Percentiles rank a stretch among this genome's conserved stretches.
phyloP scores from a whole-genome alignment of 1,140 invertebrate species.

The Manduca sexta region DNA sequence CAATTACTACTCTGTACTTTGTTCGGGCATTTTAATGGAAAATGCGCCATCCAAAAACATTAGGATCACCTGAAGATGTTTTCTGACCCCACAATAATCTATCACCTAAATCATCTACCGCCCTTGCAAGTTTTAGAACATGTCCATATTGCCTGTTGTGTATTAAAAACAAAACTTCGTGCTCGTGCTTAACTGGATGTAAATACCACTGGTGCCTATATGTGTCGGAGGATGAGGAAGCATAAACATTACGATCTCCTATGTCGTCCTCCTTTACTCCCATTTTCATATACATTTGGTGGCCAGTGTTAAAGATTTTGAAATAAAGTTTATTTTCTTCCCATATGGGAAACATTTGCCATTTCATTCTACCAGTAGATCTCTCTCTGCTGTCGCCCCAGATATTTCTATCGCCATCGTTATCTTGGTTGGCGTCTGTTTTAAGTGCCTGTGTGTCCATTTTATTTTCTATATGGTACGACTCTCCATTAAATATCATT shows the following conservation, averaged over 20 bases:
- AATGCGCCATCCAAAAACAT: too few species aligned
- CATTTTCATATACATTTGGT: constrained; percentile 18
- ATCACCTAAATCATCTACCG: not conserved
- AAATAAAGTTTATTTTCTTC: constrained; percentile 15
- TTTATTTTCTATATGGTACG: constrained; percentile 21
- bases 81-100: constrained; percentile 15
- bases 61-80: not conserved
- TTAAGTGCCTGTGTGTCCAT: constrained; percentile 17
- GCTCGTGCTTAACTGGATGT: constrained; percentile 7
- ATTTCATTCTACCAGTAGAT: constrained; percentile 10
- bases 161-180: constrained; percentile 13
- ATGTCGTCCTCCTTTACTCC: constrained; percentile 6
- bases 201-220: constrained; percentile 11
- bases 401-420: constrained; percentile 10
- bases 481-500: constrained; percentile 14
- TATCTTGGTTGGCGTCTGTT: constrained; percentile 8
- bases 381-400: not conserved
- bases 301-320: constrained; percentile 17
- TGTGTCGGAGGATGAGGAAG: constrained; percentile 2
- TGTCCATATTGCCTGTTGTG: constrained; percentile 13
- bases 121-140: constrained; percentile 10
- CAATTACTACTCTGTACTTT: too few species aligned
- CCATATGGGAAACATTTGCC: constrained; percentile 20
- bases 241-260: constrained; percentile 15
- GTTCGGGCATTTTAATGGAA: too few species aligned